phyloP scores from a whole-genome alignment of 2,797 vertebrate genomes.

The Coccyzus lansbergi region DNA sequence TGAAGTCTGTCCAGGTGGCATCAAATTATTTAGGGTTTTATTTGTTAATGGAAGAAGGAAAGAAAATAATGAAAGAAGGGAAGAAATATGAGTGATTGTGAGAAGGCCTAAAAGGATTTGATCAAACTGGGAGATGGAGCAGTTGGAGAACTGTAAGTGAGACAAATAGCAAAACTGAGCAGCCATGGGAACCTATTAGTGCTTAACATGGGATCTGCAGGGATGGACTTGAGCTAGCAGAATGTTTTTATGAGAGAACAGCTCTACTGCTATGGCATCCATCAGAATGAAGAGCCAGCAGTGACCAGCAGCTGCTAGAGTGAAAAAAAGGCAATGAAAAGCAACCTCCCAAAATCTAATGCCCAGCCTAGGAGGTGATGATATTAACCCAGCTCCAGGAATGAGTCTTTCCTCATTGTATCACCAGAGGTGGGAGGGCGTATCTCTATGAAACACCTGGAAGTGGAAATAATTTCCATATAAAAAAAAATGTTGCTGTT shows the following conservation, averaged over 20 bases:
- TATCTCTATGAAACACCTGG: neutral
- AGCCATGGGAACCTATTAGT: neutral
- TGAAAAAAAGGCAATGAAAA: neutral
- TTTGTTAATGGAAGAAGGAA: constrained; percentile 19
- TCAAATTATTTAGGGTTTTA: neutral
- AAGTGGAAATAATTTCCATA: neutral
- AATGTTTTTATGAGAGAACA: neutral
- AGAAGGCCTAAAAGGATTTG: constrained; percentile 19
- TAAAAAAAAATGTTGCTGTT: neutral
- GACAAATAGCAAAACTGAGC: neutral
- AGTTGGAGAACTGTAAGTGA: neutral
- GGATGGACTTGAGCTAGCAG: neutral
- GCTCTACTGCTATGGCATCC: neutral
- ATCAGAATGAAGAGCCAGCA: neutral
- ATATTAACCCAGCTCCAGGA: neutral
- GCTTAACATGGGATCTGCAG: neutral
- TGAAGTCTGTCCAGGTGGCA: constrained; percentile 34
- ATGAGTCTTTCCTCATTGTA: neutral
- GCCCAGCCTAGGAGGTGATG: neutral
- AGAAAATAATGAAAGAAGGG: neutral
- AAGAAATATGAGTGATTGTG: neutral
- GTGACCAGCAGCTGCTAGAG: neutral
- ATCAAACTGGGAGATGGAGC: neutral
- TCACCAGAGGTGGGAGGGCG: neutral
- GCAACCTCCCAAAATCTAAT: neutral